Evolutionary conservation across 2,113 vertebrate species (phyloP).

Genomic region (Campylomormyrus tamandua): DNA sequence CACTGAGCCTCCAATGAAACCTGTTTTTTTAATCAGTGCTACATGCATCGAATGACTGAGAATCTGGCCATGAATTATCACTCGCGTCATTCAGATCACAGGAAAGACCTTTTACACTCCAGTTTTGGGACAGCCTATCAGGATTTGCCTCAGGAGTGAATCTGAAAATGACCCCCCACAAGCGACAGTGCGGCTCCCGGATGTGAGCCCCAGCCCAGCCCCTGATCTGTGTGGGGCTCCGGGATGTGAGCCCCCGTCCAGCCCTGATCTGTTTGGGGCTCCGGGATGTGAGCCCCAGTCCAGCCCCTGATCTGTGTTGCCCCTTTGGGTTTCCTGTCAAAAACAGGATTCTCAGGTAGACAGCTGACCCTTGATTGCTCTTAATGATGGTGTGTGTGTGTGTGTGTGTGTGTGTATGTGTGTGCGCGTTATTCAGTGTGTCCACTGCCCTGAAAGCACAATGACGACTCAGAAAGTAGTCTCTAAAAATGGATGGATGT

Average conservation of each 20-base stretch:
- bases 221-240: background rate
- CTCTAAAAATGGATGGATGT: background rate
- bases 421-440: background rate
- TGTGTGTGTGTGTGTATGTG: too few relatives aligned
- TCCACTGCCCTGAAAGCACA: background rate
- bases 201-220: background rate
- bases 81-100: background rate
- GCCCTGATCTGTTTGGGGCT: too few relatives aligned
- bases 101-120: background rate
- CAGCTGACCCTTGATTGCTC: background rate
- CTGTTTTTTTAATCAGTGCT: background rate
- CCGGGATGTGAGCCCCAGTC: too few relatives aligned
- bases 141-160: background rate
- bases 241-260: too few relatives aligned
- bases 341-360: background rate
- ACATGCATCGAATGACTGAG: background rate
- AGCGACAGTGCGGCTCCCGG: background rate
- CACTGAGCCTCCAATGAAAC: slow-evolving; percentile 4
- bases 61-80: background rate
- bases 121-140: background rate
- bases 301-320: too few relatives aligned
- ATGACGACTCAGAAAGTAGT: background rate
- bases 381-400: background rate
- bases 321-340: background rate
- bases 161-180: background rate